phyloP scores from a whole-genome alignment of 2,113 vertebrate genomes.

The Nipponia nippon region DNA sequence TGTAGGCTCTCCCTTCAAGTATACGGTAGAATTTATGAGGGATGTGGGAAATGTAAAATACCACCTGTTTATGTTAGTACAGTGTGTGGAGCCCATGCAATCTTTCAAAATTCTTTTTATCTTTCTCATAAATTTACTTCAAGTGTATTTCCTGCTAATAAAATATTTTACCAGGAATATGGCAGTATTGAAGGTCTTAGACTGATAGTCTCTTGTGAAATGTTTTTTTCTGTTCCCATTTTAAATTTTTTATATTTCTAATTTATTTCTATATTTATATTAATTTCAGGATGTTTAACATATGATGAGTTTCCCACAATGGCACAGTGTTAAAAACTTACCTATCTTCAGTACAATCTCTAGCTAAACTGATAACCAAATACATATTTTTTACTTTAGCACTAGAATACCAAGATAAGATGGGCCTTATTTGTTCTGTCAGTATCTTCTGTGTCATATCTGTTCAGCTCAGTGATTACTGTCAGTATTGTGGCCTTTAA shows the following conservation, averaged over 20 bases:
- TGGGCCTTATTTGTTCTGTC: neutral
- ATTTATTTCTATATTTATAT: neutral
- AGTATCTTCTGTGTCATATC: neutral
- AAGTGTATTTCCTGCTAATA: neutral
- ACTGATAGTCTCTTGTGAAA: neutral
- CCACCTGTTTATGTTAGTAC: neutral
- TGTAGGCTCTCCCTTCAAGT: neutral
- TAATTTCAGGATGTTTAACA: neutral
- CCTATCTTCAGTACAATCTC: neutral
- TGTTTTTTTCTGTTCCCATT: neutral
- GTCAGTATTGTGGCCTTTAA: neutral
- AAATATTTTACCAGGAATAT: neutral
- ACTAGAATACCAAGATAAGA: neutral
- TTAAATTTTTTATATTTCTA: neutral
- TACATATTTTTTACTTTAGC: neutral
- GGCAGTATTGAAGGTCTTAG: neutral
- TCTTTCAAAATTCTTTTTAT: neutral
- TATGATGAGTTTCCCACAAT: neutral
- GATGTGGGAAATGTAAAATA: neutral
- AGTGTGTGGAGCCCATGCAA: neutral
- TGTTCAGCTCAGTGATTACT: slow-evolving; percentile 7
- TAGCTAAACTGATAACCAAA: neutral
- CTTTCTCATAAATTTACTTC: neutral
- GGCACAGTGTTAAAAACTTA: neutral
- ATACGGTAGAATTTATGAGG: neutral